Conservation (phyloP, 2,797 vertebrate genomes). For the Megaceryle alcyon region DNA sequence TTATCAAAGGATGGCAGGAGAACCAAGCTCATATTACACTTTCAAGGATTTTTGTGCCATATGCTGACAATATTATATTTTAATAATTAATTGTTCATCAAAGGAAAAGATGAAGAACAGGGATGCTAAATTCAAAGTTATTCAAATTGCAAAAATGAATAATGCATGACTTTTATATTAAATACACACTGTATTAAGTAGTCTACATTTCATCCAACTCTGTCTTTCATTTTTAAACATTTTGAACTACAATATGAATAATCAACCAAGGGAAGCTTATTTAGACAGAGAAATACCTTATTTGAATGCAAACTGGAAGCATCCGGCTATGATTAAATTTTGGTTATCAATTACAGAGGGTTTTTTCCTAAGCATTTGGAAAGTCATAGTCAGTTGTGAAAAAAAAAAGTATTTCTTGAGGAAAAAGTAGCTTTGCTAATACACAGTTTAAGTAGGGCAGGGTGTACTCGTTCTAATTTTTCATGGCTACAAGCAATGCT, state of each 20-base stretch:
- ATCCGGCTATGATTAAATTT: conserved; percentile 78
- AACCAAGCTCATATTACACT: conserved; percentile 67
- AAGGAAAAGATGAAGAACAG: conserved; percentile 82
- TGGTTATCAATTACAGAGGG: conserved; percentile 77
- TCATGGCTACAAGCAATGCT: conserved; percentile 69
- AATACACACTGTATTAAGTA: conserved; percentile 86
- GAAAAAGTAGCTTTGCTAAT: conserved; percentile 40
- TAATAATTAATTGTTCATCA: conserved; percentile 90
- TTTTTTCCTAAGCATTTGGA: conserved; percentile 64
- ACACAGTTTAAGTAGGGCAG: conserved; percentile 69
- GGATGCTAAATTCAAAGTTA: conserved; percentile 87
- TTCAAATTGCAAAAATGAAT: conserved; percentile 85
- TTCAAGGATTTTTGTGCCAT: conserved; percentile 75
- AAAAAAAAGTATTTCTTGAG: conserved; percentile 12
- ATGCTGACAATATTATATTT: conserved; percentile 85
- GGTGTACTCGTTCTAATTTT: conserved; percentile 65
- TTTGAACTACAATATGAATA: conserved; percentile 82
- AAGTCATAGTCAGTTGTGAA: conserved; percentile 63
- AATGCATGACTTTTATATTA: conserved; percentile 87
- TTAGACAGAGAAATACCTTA: conserved; percentile 79
- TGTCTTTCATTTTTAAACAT: conserved; percentile 84
- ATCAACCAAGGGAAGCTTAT: conserved; percentile 78
- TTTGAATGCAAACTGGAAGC: conserved; percentile 77
- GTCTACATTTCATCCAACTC: conserved; percentile 81
- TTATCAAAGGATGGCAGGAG: conserved; percentile 65